A percentile compares a stretch with the other conserved stretches of the same genome.
phyloP scores from a whole-genome alignment of 1,140 invertebrate species.

The Zeugodacus cucurbitae region DNA sequence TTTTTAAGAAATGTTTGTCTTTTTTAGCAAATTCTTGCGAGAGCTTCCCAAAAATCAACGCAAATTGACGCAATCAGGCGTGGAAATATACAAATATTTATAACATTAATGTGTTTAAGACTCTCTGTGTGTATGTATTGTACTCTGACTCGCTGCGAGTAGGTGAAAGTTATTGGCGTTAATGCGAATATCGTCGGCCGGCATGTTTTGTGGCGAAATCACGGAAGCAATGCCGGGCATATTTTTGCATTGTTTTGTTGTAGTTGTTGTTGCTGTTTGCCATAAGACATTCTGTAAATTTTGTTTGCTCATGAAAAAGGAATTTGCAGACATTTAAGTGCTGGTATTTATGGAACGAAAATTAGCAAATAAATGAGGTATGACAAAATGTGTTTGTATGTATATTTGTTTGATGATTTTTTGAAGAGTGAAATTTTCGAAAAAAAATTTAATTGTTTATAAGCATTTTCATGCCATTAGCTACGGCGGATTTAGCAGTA shows the following conservation, averaged over 20 bases:
- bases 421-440: not conserved
- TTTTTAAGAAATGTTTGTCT: not conserved
- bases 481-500: too few species aligned
- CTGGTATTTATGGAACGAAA: too few species aligned
- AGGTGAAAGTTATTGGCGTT: constrained; percentile 36
- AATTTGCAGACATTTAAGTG: constrained; percentile 22
- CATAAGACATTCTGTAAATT: not conserved
- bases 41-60: not conserved
- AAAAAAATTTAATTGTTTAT: too few species aligned
- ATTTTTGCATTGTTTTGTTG: not conserved
- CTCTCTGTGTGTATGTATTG: not conserved
- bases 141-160: too few species aligned
- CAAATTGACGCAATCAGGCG: not conserved
- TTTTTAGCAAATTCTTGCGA: not conserved
- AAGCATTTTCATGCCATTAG: too few species aligned
- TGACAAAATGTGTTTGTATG: not conserved
- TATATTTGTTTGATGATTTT: not conserved
- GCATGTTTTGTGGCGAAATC: not conserved
- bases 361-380: not conserved
- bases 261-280: not conserved
- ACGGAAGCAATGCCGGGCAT: not conserved
- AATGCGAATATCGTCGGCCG: not conserved
- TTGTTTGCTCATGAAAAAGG: not conserved
- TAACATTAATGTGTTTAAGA: not conserved
- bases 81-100: not conserved